These are phyloP conservation scores for Pachyrhynchus sulphureomaculatus DNA, from an alignment of 1,140 invertebrate species.

Conservation along the genomic window DNA sequence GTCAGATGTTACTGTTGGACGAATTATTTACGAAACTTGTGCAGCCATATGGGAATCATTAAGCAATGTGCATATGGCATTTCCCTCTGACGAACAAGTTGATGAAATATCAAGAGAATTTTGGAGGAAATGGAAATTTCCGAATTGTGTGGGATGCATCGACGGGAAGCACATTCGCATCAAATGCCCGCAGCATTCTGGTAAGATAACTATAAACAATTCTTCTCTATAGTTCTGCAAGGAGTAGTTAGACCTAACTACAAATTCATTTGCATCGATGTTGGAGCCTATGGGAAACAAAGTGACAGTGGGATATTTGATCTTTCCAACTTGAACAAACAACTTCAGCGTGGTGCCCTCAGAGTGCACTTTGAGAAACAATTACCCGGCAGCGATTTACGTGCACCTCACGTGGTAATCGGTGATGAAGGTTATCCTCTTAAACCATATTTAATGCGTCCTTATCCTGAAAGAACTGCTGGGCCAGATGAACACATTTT, in stretches of 20 bases:
- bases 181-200: constrained; percentile 42
- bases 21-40: too few species aligned
- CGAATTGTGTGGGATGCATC: constrained; percentile 53
- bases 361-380: too few species aligned
- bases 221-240: constrained; percentile 48
- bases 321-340: constrained; percentile 12
- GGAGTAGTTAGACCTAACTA: constrained; percentile 53
- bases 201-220: constrained; percentile 51
- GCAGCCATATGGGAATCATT: too few species aligned
- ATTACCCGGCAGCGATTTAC: too few species aligned
- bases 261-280: constrained; percentile 52
- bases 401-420: too few species aligned
- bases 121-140: constrained; percentile 51
- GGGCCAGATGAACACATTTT: neutral
- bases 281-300: constrained; percentile 48
- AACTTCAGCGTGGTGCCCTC: too few species aligned
- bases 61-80: too few species aligned
- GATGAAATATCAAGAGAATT: too few species aligned
- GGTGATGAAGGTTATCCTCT: too few species aligned
- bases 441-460: too few species aligned
- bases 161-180: constrained; percentile 54
- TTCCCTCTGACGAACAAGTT: neutral
- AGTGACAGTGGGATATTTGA: constrained; percentile 48
- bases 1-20: too few species aligned
- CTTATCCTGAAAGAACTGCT: too few species aligned